Evolutionary conservation across 2,888 invertebrate genomes (phyloP), one percentile per base, ranked within the genome.

Genomic region (Thumatha senex): DNA sequence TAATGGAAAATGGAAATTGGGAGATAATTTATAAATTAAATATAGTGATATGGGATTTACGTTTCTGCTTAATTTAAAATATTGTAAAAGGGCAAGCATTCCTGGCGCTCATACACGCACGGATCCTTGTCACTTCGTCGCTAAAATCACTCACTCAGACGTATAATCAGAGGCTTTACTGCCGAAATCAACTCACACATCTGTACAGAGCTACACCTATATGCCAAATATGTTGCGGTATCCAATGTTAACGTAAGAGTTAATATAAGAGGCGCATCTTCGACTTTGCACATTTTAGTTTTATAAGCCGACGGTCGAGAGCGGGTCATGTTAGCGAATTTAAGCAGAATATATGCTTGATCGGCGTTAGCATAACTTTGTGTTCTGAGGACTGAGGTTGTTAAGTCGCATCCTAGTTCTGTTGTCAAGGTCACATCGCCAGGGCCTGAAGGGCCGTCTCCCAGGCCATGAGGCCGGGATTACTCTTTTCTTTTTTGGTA

Each of bases 241-340:
- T 87, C 79, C 83, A 82, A 75, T 78, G 83, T 86, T 85, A 89
- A 87, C 86, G 82, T 89, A 89, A 89, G 89, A 89, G 85, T 80
- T 91, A 84, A 89, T 90, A 91, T 91, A 91, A 90, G 90, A 89
- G 82, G 86, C 88, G 84, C 90, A 90, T 91, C 90, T 89, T 89
- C 75, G 84, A 82, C 78, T 91, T 89, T 89, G 89, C 88, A 90
- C 89, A 90, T 81, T 86, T 91, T 86, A 90, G 89, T 91, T 82
- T 82, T 79, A 82, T 83, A 87, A 86, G 86, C 78, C 83, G 84
- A 75, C 79, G 85, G 88, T 79, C 64, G 74, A 72, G 86, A 81
- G 84, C 86, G 88, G 86, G 84, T 76, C 83, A 86, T 85, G 88
- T 85, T 82, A 72, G 84, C 82, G 78, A 83, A 81, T 80, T 84